These are phyloP conservation scores for Amaurobius ferox DNA, from an alignment of 2,888 invertebrate genomes.

Conservation along the genomic window DNA sequence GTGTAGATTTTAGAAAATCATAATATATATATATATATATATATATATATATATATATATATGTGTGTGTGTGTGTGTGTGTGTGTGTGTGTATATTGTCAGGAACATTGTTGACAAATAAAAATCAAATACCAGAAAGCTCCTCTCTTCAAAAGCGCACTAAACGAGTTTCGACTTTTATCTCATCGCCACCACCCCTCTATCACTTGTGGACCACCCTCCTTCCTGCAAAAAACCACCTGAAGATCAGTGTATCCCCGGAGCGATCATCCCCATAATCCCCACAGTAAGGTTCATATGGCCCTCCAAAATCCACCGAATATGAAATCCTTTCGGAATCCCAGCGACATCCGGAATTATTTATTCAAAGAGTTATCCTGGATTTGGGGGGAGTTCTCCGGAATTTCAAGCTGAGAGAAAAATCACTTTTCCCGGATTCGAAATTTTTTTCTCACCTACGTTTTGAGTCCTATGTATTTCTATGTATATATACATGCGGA, in stretches of 20 bases:
- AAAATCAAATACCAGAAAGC: not conserved
- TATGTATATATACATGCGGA: not conserved
- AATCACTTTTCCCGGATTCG: constrained; percentile 54
- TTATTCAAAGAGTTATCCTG: constrained; percentile 71
- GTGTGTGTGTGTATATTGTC: too few relatives aligned
- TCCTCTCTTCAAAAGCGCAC: not conserved
- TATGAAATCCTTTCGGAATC: constrained; percentile 64
- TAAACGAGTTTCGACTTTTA: constrained; percentile 5
- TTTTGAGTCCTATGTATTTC: not conserved
- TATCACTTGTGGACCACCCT: constrained; percentile 38
- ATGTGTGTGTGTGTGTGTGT: too few relatives aligned
- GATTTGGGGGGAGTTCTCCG: constrained; percentile 56
- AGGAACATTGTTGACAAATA: too few relatives aligned
- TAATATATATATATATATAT: too few relatives aligned
- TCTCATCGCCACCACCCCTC: constrained; percentile 6
- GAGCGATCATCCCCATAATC: constrained; percentile 40
- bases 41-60: too few relatives aligned
- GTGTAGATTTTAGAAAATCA: too few relatives aligned
- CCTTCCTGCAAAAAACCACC: constrained; percentile 46
- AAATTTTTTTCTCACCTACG: constrained; percentile 8
- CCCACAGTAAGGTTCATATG: not conserved
- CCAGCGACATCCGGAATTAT: constrained; percentile 68
- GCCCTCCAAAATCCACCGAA: constrained; percentile 44
- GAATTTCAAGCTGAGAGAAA: constrained; percentile 72
- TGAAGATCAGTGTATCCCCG: constrained; percentile 45